Conservation (phyloP, 2,888 invertebrate species). For the Dryomyza anilis region DNA sequence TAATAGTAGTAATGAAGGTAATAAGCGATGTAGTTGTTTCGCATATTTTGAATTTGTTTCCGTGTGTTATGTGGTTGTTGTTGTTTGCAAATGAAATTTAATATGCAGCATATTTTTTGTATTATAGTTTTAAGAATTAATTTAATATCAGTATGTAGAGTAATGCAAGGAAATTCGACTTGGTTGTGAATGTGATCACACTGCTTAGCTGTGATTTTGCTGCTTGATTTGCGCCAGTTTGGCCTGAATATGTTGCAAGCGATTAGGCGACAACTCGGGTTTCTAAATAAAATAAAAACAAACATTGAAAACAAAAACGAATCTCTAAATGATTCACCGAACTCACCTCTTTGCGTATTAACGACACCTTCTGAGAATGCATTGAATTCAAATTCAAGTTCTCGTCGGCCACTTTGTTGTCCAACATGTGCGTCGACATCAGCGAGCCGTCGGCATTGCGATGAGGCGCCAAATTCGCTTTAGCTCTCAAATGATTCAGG, state of each 20-base stretch:
- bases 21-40: constrained; percentile 11
- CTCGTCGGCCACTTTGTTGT: constrained; percentile 60
- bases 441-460: constrained; percentile 45
- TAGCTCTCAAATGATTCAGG: constrained; percentile 51
- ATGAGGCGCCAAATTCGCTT: constrained; percentile 48
- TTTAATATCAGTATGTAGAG: constrained; percentile 20
- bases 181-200: neutral
- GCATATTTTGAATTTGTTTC: constrained; percentile 7
- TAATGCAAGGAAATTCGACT: constrained; percentile 20
- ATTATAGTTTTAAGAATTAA: no score
- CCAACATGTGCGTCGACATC: constrained; percentile 46
- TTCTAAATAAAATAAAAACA: constrained; percentile 44
- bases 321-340: neutral
- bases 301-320: constrained; percentile 1
- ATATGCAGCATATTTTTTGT: no score
- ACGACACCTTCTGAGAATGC: constrained; percentile 56
- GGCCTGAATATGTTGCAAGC: constrained; percentile 59
- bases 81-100: constrained; percentile 12
- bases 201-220: constrained; percentile 52
- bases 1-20: constrained; percentile 14
- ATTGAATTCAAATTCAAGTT: constrained; percentile 58
- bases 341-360: constrained; percentile 57
- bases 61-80: no score
- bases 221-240: constrained; percentile 60
- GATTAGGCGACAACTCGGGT: constrained; percentile 59